Conservation (phyloP, 2,888 invertebrate genomes). For the Ennomos fuscantarius region DNA sequence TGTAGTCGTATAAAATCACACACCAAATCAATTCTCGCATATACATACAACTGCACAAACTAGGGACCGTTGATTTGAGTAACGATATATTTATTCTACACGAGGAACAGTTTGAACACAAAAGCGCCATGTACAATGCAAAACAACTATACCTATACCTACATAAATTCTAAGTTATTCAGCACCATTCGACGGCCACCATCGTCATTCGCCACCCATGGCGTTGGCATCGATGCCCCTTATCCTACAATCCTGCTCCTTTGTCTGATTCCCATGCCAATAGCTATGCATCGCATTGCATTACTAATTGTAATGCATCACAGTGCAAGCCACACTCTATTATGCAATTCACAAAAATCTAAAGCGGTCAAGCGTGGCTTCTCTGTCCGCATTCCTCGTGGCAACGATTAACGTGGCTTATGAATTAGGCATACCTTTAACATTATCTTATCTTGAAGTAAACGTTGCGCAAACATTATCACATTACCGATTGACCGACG, state of each 20-base stretch:
- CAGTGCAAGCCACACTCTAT: slow-evolving; percentile 52
- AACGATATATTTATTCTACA: too few species aligned
- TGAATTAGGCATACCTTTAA: neutral
- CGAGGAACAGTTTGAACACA: too few species aligned
- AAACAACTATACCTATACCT: too few species aligned
- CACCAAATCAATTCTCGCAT: too few species aligned
- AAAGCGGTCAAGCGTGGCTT: slow-evolving; percentile 48
- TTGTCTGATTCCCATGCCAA: slow-evolving; percentile 71
- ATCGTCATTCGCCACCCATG: slow-evolving; percentile 61
- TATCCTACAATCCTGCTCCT: slow-evolving; percentile 68
- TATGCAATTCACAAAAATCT: slow-evolving; percentile 68
- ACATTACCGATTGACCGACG: slow-evolving; percentile 10
- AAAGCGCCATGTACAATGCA: neutral
- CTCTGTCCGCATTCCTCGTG: slow-evolving; percentile 29
- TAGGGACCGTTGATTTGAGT: too few species aligned
- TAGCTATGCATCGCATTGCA: slow-evolving; percentile 66
- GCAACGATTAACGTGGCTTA: slow-evolving; percentile 10
- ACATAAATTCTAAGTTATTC: slow-evolving; percentile 16
- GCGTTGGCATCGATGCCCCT: slow-evolving; percentile 54
- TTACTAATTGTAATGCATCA: slow-evolving; percentile 63
- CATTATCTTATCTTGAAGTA: slow-evolving; percentile 19
- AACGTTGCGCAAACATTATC: slow-evolving; percentile 28
- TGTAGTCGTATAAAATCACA: too few species aligned
- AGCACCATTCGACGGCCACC: slow-evolving; percentile 29
- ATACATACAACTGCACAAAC: too few species aligned